These are phyloP conservation scores for Pemphigus obesinymphae DNA, from an alignment of 1,140 invertebrate genomes.

Conservation along the genomic window DNA sequence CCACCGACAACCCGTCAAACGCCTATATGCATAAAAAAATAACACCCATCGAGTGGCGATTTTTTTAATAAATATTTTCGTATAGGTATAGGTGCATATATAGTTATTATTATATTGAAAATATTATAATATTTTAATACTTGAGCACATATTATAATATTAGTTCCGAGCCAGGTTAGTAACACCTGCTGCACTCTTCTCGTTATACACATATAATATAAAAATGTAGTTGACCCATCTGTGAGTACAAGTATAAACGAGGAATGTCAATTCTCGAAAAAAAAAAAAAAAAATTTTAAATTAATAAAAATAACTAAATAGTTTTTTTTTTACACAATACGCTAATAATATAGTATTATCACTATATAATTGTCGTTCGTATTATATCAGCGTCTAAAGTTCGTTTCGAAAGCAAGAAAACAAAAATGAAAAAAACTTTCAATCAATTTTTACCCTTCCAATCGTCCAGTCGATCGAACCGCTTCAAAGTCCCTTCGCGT, in stretches of 20 bases:
- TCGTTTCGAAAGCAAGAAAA: neutral
- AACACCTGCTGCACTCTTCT: neutral
- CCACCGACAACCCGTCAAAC: neutral
- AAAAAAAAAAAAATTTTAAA: too few relatives aligned
- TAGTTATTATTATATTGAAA: too few relatives aligned
- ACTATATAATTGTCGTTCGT: neutral
- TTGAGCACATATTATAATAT: too few relatives aligned
- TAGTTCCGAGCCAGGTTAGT: neutral
- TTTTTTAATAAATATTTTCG: slow-evolving; percentile 12
- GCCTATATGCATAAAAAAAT: neutral
- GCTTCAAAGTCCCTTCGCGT: neutral
- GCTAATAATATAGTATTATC: too few relatives aligned
- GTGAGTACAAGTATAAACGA: neutral
- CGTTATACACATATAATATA: too few relatives aligned
- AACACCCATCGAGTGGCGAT: neutral
- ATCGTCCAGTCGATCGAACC: neutral
- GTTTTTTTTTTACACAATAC: too few relatives aligned
- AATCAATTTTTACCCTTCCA: neutral
- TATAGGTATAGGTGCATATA: neutral
- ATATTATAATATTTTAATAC: too few relatives aligned
- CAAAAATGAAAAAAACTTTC: neutral
- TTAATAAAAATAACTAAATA: too few relatives aligned
- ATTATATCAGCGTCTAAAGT: neutral
- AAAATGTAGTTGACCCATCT: neutral
- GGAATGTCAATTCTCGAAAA: too few relatives aligned